Evolutionary conservation across 2,888 invertebrate species (phyloP).

Genomic region (Cerastoderma edule): DNA sequence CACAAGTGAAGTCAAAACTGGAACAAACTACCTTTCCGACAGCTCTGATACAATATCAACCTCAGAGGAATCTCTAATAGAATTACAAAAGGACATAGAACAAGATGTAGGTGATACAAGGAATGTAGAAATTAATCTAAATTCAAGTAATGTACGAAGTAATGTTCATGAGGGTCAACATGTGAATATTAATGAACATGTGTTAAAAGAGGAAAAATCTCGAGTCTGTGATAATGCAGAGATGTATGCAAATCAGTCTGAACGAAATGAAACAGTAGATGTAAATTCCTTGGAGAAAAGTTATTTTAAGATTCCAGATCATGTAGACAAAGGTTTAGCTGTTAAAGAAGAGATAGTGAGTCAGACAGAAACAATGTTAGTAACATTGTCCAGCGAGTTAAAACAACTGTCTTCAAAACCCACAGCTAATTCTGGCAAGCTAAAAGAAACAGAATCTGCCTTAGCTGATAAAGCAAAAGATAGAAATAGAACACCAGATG

Average conservation of each 20-base stretch:
- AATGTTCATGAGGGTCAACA: not conserved
- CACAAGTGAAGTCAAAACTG: not conserved
- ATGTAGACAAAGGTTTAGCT: not conserved
- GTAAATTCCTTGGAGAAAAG: not conserved
- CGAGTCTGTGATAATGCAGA: no score
- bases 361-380: not conserved
- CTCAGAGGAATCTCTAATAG: not conserved
- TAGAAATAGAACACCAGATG: not conserved
- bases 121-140: not conserved
- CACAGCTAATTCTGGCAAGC: not conserved
- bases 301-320: constrained; percentile 6
- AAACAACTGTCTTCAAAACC: not conserved
- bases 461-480: not conserved
- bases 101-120: not conserved
- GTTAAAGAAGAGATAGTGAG: not conserved
- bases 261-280: not conserved
- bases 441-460: not conserved
- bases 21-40: not conserved
- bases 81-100: not conserved
- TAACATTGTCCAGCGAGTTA: not conserved
- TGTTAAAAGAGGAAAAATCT: no score
- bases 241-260: no score
- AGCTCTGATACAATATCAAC: not conserved
- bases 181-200: not conserved
- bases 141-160: not conserved